Percentiles rank a stretch among this genome's conserved stretches.
phyloP scores from a whole-genome alignment of 2,797 vertebrate genomes.

The Chaunax sp. region DNA sequence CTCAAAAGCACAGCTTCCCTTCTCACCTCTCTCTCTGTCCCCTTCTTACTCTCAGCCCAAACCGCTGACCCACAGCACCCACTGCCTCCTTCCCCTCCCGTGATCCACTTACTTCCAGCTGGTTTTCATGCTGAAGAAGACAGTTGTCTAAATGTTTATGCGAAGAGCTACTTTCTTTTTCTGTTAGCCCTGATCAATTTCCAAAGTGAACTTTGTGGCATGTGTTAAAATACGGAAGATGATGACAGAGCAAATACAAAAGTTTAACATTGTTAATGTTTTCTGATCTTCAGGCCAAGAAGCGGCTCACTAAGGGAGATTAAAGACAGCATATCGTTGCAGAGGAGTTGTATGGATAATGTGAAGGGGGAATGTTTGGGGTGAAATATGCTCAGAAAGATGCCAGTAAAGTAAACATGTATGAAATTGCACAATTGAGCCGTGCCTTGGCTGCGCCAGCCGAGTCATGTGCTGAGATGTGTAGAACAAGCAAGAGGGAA shows the following conservation, averaged over 20 bases:
- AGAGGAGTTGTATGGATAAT: constrained; percentile 80
- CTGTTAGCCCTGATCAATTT: constrained; percentile 81
- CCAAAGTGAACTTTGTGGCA: constrained; percentile 76
- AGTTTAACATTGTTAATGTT: constrained; percentile 59
- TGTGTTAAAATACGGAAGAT: constrained; percentile 75
- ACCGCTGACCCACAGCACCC: constrained; percentile 68
- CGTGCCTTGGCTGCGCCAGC: constrained; percentile 65
- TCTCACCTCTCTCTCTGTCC: constrained; percentile 65
- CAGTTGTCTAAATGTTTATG: constrained; percentile 89
- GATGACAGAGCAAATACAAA: constrained; percentile 63
- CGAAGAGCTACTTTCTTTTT: constrained; percentile 83
- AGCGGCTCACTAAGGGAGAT: constrained; percentile 60
- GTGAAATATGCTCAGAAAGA: constrained; percentile 76
- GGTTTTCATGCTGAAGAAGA: constrained; percentile 85
- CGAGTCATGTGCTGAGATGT: constrained; percentile 76
- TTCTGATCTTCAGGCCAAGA: constrained; percentile 67
- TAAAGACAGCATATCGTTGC: constrained; percentile 69
- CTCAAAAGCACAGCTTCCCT: constrained; percentile 55
- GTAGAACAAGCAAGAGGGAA: constrained; percentile 60
- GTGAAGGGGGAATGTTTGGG: constrained; percentile 71
- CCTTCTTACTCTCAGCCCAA: constrained; percentile 71
- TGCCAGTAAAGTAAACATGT: constrained; percentile 83
- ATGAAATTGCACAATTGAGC: constrained; percentile 82
- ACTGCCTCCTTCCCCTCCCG: constrained; percentile 61
- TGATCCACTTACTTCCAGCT: constrained; percentile 86